phyloP scores from a whole-genome alignment of 2,888 invertebrate genomes.

The Litoditis marina region DNA sequence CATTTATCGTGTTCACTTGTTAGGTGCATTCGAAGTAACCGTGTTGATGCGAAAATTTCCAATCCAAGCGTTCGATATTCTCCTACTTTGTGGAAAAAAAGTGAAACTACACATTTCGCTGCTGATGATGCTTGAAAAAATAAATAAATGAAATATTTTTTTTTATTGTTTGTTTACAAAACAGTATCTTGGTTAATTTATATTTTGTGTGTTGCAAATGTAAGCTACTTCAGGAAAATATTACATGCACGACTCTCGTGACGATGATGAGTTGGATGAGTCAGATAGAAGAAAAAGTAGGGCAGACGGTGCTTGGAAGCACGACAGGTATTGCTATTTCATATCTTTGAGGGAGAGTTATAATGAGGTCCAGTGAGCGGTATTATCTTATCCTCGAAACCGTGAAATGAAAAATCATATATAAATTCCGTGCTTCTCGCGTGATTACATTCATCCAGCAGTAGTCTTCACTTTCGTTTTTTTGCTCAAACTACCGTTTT shows the following conservation, averaged over 20 bases:
- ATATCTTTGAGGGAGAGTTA: neutral
- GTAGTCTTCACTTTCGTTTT: no score
- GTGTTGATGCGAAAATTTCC: no score
- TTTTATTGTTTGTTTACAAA: neutral
- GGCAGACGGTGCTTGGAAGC: conserved; percentile 17
- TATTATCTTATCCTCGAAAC: no score
- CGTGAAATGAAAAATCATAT: neutral
- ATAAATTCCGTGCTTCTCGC: no score
- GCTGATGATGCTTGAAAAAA: neutral
- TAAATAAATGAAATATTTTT: neutral
- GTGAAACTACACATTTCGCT: no score
- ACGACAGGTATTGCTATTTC: conserved; percentile 4
- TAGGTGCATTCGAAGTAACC: no score
- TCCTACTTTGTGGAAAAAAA: no score
- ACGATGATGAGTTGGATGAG: conserved; percentile 3
- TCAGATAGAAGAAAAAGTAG: neutral
- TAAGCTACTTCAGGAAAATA: conserved; percentile 8
- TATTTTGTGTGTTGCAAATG: neutral
- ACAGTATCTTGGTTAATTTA: no score
- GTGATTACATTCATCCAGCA: no score
- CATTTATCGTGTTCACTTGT: no score
- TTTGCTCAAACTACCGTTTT: no score
- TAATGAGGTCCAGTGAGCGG: neutral
- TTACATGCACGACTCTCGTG: conserved; percentile 21
- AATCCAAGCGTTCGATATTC: no score